A percentile compares a stretch with the other conserved stretches of the same genome.
Conservation (phyloP, 2,888 invertebrate genomes). For the Balanococcus diminutus region DNA sequence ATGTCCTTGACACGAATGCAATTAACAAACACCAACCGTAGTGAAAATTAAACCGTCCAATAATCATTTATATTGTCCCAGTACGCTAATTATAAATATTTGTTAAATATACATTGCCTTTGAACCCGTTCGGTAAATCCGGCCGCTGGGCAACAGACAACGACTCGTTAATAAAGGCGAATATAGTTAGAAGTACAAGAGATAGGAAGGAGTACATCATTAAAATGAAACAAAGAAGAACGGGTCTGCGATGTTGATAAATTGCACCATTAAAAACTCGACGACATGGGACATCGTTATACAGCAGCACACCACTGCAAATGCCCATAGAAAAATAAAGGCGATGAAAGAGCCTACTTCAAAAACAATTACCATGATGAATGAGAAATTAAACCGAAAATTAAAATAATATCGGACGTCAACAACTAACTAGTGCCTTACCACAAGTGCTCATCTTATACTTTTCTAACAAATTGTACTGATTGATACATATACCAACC, state of each 20-base stretch:
- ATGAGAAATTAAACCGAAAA: constrained; percentile 11
- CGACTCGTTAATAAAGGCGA: constrained; percentile 28
- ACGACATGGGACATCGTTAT: constrained; percentile 48
- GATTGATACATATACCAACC: neutral
- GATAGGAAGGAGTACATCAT: constrained; percentile 35
- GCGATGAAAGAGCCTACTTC: constrained; percentile 3
- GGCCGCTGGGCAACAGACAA: constrained; percentile 21
- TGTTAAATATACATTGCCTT: neutral
- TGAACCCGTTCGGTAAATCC: constrained; percentile 11
- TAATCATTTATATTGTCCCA: constrained; percentile 4
- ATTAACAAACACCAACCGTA: neutral
- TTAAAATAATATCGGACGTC: neutral
- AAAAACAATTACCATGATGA: constrained; percentile 11
- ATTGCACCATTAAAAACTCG: constrained; percentile 50
- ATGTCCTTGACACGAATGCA: neutral
- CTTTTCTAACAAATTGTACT: neutral
- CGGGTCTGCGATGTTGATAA: constrained; percentile 44
- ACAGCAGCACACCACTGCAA: neutral
- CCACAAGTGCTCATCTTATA: neutral
- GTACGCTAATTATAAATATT: constrained; percentile 34
- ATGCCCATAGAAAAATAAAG: constrained; percentile 21
- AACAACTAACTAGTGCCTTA: neutral
- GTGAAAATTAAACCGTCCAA: neutral
- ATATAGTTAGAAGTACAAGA: constrained; percentile 28
- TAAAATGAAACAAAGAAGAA: constrained; percentile 38